Conservation (phyloP, 2,113 vertebrate genomes). For the Mustela lutreola region DNA sequence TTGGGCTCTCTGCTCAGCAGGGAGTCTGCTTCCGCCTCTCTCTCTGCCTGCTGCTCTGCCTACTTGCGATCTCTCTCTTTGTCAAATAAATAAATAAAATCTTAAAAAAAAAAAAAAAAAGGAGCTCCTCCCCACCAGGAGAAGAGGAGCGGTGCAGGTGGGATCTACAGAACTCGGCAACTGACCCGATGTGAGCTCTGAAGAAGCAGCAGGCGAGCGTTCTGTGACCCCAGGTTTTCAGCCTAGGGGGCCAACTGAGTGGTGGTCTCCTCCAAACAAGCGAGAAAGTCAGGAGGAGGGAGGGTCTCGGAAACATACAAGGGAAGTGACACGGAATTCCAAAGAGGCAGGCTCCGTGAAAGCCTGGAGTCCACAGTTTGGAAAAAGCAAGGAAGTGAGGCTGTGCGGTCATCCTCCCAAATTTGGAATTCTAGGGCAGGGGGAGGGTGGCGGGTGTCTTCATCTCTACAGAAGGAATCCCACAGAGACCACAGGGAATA, state of each 20-base stretch:
- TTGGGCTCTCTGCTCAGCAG: too few species aligned
- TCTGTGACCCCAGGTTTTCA: not conserved
- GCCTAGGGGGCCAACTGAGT: not conserved
- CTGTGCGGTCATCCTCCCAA: fast-evolving
- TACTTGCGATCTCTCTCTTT: too few species aligned
- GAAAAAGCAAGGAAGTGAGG: not conserved
- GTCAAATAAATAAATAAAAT: too few species aligned
- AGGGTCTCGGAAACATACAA: not conserved
- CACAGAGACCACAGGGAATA: not conserved
- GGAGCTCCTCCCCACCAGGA: not conserved
- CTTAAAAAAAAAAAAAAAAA: too few species aligned
- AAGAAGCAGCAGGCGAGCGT: not conserved
- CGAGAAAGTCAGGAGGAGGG: not conserved
- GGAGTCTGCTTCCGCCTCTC: too few species aligned
- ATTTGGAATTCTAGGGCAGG: not conserved
- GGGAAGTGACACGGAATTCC: not conserved
- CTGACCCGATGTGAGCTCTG: fast-evolving
- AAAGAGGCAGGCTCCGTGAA: not conserved
- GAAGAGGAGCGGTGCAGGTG: fast-evolving
- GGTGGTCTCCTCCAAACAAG: not conserved
- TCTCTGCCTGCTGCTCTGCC: too few species aligned
- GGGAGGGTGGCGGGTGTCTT: not conserved
- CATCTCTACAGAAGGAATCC: not conserved
- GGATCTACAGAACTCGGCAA: not conserved
- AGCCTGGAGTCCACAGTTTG: not conserved